Evolutionary conservation across 2,113 vertebrate species (phyloP).

Genomic region (Numida meleagris): DNA sequence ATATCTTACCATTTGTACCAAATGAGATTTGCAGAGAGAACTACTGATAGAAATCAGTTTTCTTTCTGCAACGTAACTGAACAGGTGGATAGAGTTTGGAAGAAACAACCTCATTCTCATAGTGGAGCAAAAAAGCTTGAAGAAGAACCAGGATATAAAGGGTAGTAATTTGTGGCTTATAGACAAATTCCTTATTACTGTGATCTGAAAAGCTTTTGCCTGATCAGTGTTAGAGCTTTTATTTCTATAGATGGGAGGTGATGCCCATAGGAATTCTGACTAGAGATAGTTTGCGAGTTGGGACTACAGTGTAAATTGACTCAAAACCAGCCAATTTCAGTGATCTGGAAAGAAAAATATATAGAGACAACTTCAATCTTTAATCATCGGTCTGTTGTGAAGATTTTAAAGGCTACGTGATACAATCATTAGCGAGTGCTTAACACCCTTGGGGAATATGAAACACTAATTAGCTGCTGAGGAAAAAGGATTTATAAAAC

Average conservation of each 20-base stretch:
- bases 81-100: background rate
- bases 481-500: background rate
- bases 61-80: background rate
- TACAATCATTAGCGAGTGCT: background rate
- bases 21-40: background rate
- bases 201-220: background rate
- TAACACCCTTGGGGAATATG: background rate
- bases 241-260: background rate
- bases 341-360: background rate
- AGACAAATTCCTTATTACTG: background rate
- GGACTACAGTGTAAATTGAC: background rate
- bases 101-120: background rate
- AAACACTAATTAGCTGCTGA: slow-evolving; percentile 2
- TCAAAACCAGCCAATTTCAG: background rate
- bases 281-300: background rate
- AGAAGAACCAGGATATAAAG: background rate
- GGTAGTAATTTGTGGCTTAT: background rate
- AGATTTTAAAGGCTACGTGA: background rate
- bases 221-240: background rate
- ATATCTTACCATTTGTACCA: background rate
- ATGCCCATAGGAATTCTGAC: background rate
- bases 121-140: background rate
- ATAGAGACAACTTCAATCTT: background rate
- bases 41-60: background rate
- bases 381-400: background rate